Percentiles rank a stretch among this genome's conserved stretches.
Evolutionary conservation across 2,797 vertebrate species (phyloP).

Genomic region (Crocodylus rhombifer): DNA sequence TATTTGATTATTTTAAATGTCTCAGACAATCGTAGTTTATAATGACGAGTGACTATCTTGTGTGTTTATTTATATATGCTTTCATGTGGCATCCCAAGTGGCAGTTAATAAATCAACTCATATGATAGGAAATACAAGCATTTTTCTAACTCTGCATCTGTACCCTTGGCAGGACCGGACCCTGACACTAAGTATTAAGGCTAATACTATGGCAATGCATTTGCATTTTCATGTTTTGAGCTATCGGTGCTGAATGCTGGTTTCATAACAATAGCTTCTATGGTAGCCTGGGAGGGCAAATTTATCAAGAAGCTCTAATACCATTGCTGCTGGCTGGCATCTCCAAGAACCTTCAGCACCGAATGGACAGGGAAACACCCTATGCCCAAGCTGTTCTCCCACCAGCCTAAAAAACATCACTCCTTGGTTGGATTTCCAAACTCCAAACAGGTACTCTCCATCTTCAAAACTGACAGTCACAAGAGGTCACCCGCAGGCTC

Average conservation of each 20-base stretch:
- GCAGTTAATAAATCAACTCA: conserved; percentile 51
- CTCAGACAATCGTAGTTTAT: background rate
- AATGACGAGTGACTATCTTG: background rate
- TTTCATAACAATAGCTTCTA: background rate
- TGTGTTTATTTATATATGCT: background rate
- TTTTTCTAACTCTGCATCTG: conserved; percentile 12
- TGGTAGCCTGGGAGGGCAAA: background rate
- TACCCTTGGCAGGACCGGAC: conserved; percentile 24
- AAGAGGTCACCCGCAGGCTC: rapidly evolving
- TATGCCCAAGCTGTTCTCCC: rapidly evolving
- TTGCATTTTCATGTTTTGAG: background rate
- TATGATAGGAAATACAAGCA: background rate
- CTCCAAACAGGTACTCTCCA: background rate
- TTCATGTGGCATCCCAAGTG: conserved; percentile 25
- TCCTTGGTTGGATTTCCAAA: background rate
- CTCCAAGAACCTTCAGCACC: background rate
- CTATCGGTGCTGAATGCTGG: background rate
- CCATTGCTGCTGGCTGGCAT: background rate
- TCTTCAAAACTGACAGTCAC: background rate
- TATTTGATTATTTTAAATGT: background rate
- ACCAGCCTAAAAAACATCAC: rapidly evolving
- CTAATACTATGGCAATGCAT: background rate
- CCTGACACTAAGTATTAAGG: background rate
- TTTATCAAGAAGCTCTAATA: background rate
- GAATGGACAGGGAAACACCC: rapidly evolving